These are phyloP conservation scores for Mesorhabditis belari DNA, from an alignment of 2,888 invertebrate genomes.

Conservation along the genomic window DNA sequence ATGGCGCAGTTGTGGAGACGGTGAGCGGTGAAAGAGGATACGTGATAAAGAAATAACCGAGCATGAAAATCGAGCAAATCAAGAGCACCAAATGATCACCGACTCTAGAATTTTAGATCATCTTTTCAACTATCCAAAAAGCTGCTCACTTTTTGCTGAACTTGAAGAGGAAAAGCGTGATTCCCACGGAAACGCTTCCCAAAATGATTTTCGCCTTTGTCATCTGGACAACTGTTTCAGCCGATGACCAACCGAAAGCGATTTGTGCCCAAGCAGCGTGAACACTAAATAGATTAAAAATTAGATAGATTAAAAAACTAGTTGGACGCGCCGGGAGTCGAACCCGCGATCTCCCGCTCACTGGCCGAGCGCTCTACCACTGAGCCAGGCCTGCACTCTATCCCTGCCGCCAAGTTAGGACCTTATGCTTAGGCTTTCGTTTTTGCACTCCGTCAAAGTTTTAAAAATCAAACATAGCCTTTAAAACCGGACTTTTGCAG, in stretches of 20 bases:
- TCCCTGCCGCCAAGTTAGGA: too few species aligned
- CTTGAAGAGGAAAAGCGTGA: neutral
- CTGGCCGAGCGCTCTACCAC: too few species aligned
- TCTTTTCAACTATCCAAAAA: neutral
- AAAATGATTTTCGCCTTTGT: neutral
- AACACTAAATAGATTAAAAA: too few species aligned
- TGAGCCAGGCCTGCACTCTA: too few species aligned
- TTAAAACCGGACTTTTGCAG: too few species aligned
- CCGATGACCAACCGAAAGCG: neutral
- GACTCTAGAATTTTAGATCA: too few species aligned
- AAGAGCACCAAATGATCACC: neutral
- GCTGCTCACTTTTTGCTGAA: neutral
- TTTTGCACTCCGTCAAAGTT: too few species aligned
- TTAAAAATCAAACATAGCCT: too few species aligned
- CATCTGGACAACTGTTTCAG: neutral
- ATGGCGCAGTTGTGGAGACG: neutral
- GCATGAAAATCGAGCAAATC: neutral
- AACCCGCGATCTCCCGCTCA: too few species aligned
- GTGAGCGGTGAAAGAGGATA: neutral
- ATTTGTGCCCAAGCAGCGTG: neutral
- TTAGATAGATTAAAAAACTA: too few species aligned
- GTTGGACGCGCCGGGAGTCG: too few species aligned
- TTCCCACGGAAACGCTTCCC: neutral
- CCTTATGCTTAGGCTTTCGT: too few species aligned
- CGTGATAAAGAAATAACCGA: neutral